A percentile compares a stretch with the other conserved stretches of the same genome.
Conservation (phyloP, 2,888 invertebrate species). For the Loripinus fragilis region DNA sequence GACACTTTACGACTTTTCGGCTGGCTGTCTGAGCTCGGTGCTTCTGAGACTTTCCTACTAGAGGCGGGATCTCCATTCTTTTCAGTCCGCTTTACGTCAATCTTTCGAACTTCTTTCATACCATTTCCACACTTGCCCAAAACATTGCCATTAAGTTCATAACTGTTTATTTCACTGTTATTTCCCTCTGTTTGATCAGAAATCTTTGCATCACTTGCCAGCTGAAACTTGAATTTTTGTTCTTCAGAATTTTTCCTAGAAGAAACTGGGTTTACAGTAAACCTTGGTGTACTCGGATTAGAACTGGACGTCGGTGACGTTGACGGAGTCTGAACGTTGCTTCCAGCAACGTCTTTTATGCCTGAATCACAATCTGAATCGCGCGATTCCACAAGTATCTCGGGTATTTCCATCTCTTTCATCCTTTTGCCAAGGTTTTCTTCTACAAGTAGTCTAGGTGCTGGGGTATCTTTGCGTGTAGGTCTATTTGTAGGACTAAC, state of each 20-base stretch:
- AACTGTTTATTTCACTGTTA: neutral
- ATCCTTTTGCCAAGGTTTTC: neutral
- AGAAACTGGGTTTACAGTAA: neutral
- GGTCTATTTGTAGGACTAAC: neutral
- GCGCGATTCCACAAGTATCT: constrained; percentile 3
- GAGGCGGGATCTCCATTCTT: constrained; percentile 2
- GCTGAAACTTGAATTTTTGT: neutral
- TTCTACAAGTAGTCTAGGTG: neutral
- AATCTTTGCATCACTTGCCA: no score
- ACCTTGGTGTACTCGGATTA: neutral
- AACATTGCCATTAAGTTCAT: no score
- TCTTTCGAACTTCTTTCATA: neutral
- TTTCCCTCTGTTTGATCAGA: neutral
- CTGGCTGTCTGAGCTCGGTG: constrained; percentile 22
- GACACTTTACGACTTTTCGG: constrained; percentile 55
- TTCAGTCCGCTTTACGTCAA: neutral
- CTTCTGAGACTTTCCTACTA: constrained; percentile 27
- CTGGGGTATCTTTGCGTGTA: neutral
- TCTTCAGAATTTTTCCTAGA: neutral
- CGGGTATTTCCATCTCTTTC: constrained; percentile 15
- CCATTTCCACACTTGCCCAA: no score
- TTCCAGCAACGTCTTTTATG: neutral
- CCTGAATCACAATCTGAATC: constrained; percentile 14
- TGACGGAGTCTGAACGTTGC: neutral
- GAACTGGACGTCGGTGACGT: neutral